A percentile compares a stretch with the other conserved stretches of the same genome.
Conservation (phyloP, 2,113 vertebrate genomes). For the Marcusenius ussheri region DNA sequence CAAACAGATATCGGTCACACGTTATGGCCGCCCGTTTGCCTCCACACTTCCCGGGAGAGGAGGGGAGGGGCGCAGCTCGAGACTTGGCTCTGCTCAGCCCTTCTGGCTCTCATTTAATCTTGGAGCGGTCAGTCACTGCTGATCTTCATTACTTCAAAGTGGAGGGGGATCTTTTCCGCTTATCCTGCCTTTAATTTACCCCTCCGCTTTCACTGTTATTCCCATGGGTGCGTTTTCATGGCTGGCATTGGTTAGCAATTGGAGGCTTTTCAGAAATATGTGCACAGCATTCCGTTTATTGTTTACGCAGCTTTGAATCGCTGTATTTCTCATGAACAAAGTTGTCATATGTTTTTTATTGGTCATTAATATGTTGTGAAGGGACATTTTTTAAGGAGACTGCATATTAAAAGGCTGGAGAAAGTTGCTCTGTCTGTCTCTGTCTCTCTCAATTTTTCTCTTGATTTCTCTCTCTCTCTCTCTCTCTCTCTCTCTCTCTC, state of each 20-base stretch:
- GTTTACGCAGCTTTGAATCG: constrained; percentile 63
- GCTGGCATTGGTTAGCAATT: constrained; percentile 67
- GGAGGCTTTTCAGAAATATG: constrained; percentile 62
- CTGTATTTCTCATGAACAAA: constrained; percentile 52
- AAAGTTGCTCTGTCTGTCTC: not conserved
- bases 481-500: too few species aligned
- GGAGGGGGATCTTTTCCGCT: constrained; percentile 48
- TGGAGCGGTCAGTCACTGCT: constrained; percentile 53
- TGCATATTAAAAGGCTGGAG: not conserved
- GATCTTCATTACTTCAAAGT: constrained; percentile 72
- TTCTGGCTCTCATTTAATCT: constrained; percentile 79
- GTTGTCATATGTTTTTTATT: constrained; percentile 68
- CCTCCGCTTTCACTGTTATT: constrained; percentile 30
- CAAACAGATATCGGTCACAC: constrained; percentile 32
- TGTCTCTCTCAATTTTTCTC: too few species aligned
- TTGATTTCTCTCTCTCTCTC: too few species aligned
- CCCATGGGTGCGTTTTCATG: constrained; percentile 61
- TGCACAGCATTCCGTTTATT: constrained; percentile 58
- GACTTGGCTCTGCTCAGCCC: constrained; percentile 60
- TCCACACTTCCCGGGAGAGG: constrained; percentile 57
- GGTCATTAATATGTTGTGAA: constrained; percentile 63
- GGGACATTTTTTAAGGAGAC: constrained; percentile 44
- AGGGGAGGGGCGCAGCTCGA: constrained; percentile 55
- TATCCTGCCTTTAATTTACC: constrained; percentile 43
- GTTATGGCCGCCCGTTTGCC: constrained; percentile 26